phyloP scores from a whole-genome alignment of 1,140 invertebrate genomes.

The Sycophila sp. region DNA sequence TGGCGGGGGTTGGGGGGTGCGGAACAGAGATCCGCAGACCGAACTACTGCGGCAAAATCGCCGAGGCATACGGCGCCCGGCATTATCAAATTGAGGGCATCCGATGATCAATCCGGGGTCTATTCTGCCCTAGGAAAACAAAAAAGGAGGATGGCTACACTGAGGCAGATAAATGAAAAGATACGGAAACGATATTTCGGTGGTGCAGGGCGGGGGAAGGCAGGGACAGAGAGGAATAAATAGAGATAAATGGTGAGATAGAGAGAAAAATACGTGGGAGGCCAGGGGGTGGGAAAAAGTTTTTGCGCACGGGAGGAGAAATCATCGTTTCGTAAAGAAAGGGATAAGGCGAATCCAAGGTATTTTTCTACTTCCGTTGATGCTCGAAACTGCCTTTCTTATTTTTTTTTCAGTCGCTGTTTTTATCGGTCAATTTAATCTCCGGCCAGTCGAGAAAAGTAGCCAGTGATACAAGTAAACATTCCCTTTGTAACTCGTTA shows the following conservation, averaged over 20 bases:
- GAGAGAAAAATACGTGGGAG: not conserved
- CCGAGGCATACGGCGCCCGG: not conserved
- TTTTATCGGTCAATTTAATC: too few species aligned
- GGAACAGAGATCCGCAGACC: not conserved
- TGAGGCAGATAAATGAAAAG: slow-evolving; percentile 21
- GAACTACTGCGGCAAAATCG: not conserved
- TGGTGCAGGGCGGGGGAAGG: not conserved
- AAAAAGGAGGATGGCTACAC: not conserved
- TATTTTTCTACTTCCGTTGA: too few species aligned
- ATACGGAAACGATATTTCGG: not conserved
- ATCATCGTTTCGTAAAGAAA: not conserved
- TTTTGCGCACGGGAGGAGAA: not conserved
- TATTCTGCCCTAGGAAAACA: not conserved
- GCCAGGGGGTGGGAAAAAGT: not conserved
- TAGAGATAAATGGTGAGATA: not conserved
- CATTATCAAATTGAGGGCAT: slow-evolving; percentile 16
- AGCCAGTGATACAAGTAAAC: too few species aligned
- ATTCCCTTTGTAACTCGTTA: too few species aligned
- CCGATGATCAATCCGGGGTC: not conserved
- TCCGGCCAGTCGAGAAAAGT: too few species aligned
- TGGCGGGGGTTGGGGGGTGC: not conserved
- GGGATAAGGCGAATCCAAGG: too few species aligned
- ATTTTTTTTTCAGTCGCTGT: too few species aligned
- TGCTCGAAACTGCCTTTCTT: too few species aligned
- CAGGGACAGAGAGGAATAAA: not conserved